phyloP scores from a whole-genome alignment of 2,113 vertebrate genomes.

The Carlito syrichta region DNA sequence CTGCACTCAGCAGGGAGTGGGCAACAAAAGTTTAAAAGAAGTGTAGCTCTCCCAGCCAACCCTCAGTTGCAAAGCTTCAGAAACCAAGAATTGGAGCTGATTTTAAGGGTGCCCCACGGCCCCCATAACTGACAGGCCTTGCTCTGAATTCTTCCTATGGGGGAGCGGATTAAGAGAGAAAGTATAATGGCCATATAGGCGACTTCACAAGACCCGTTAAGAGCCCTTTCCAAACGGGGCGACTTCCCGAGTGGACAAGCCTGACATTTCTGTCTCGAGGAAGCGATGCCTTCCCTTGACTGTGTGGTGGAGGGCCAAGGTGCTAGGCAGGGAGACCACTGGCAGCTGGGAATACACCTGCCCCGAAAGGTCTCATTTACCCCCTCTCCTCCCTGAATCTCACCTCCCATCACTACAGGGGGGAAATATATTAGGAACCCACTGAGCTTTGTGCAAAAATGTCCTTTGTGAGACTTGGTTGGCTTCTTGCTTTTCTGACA shows the following conservation, averaged over 20 bases:
- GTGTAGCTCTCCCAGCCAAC: not conserved
- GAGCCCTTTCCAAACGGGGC: not conserved
- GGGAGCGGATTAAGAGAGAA: not conserved
- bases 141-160: not conserved
- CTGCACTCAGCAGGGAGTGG: not conserved
- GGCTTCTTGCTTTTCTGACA: not conserved
- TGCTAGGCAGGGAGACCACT: not conserved
- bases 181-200: fast-evolving
- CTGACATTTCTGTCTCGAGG: not conserved
- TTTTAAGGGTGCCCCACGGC: not conserved
- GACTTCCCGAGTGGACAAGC: not conserved
- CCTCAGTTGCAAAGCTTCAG: not conserved
- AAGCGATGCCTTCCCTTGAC: not conserved
- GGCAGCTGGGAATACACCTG: not conserved
- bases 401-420: not conserved
- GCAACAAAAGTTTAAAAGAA: not conserved
- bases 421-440: not conserved
- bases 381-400: not conserved
- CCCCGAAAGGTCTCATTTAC: not conserved
- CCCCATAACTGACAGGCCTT: not conserved
- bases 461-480: not conserved
- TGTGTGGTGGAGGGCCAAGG: not conserved
- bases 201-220: not conserved
- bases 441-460: not conserved
- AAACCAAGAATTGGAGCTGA: not conserved